phyloP scores from a whole-genome alignment of 2,888 invertebrate genomes.

The Sceliomorpha sp. region DNA sequence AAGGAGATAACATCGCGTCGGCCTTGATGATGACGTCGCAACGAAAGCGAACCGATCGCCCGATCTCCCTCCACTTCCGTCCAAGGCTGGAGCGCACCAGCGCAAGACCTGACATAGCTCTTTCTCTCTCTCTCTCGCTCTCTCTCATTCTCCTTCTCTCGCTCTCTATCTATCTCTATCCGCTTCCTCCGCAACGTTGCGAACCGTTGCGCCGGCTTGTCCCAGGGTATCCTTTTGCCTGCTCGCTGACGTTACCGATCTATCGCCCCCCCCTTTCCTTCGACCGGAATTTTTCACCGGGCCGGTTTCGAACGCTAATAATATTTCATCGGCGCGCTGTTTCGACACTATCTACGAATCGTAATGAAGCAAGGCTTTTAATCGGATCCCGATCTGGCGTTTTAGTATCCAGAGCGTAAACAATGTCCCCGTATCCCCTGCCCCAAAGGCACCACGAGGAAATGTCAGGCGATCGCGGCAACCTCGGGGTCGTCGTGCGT shows the following conservation, averaged over 20 bases:
- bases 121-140: conserved; percentile 10
- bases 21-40: conserved; percentile 60
- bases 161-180: background rate
- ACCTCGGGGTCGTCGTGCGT: conserved; percentile 30
- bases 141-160: conserved; percentile 4
- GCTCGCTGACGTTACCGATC: background rate
- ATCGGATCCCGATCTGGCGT: conserved; percentile 40
- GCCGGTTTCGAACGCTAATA: conserved; percentile 31
- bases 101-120: conserved; percentile 31
- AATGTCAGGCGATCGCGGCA: conserved; percentile 48
- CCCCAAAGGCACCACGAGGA: conserved; percentile 50
- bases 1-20: conserved; percentile 50
- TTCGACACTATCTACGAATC: conserved; percentile 41
- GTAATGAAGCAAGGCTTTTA: conserved; percentile 41
- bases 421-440: conserved; percentile 47
- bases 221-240: background rate
- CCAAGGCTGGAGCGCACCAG: conserved; percentile 48
- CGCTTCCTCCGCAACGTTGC: background rate
- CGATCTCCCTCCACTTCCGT: conserved; percentile 57
- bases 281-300: conserved; percentile 16
- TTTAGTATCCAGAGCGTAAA: conserved; percentile 52
- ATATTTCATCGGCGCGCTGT: conserved; percentile 36
- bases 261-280: conserved; percentile 8
- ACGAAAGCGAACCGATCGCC: conserved; percentile 57
- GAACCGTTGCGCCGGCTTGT: conserved; percentile 2